phyloP scores from a whole-genome alignment of 2,113 vertebrate species.

The Oxyura jamaicensis region DNA sequence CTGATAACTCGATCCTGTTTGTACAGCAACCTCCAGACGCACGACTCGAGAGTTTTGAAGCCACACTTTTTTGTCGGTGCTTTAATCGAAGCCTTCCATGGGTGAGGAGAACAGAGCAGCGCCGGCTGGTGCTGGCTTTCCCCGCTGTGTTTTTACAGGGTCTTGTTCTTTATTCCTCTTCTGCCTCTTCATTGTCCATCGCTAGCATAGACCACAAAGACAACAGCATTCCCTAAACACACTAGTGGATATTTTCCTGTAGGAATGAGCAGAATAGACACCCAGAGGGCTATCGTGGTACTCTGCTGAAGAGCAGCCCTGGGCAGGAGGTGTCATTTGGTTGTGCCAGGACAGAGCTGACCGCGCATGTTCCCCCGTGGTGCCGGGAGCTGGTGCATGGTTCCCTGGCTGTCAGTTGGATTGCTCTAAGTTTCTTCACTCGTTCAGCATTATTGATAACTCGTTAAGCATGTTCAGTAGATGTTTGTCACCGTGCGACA shows the following conservation, averaged over 20 bases:
- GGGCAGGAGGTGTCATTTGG: too few relatives aligned
- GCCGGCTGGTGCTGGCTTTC: background rate
- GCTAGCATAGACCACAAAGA: too few relatives aligned
- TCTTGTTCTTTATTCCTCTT: background rate
- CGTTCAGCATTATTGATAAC: background rate
- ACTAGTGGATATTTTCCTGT: too few relatives aligned
- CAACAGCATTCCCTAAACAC: too few relatives aligned
- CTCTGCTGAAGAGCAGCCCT: too few relatives aligned
- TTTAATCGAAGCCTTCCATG: background rate
- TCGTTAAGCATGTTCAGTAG: background rate
- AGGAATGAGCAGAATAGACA: too few relatives aligned
- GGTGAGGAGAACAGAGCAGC: background rate
- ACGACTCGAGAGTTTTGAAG: background rate
- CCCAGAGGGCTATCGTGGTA: too few relatives aligned
- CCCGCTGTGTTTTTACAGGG: background rate
- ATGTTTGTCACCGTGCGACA: background rate
- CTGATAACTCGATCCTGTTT: background rate
- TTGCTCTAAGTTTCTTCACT: background rate
- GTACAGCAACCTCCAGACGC: accelerated
- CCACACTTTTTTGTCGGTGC: background rate
- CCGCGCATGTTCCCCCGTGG: too few relatives aligned
- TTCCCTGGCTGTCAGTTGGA: background rate
- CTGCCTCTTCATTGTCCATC: background rate
- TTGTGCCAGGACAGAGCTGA: too few relatives aligned
- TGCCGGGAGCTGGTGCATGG: too few relatives aligned